A percentile compares a stretch with the other conserved stretches of the same genome.
Conservation (phyloP, 1,140 invertebrate species). For the Drosophila dunni region DNA sequence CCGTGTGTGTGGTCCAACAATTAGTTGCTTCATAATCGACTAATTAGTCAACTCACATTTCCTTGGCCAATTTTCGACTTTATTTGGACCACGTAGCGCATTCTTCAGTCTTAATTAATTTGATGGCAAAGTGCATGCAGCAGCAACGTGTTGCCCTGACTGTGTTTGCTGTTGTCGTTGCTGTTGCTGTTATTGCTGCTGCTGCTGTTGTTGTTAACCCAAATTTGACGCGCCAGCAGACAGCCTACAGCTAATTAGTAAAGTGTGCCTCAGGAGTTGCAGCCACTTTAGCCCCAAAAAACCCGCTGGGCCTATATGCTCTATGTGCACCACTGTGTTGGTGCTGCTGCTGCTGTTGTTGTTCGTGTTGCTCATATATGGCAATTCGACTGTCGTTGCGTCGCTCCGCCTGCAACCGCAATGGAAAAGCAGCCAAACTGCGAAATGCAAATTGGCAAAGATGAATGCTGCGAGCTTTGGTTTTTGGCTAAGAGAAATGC, state of each 20-base stretch:
- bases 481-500: slow-evolving; percentile 26
- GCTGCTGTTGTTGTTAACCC: slow-evolving; percentile 59
- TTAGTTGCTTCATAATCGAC: slow-evolving; percentile 68
- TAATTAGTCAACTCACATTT: slow-evolving; percentile 60
- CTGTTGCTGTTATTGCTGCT: slow-evolving; percentile 32
- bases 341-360: background rate
- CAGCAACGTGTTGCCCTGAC: slow-evolving; percentile 54
- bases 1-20: slow-evolving; percentile 55
- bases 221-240: slow-evolving; percentile 70
- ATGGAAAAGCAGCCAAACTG: slow-evolving; percentile 5
- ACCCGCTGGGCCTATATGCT: slow-evolving; percentile 3
- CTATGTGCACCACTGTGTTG: background rate
- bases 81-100: slow-evolving; percentile 9
- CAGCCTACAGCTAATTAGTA: slow-evolving; percentile 73
- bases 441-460: slow-evolving; percentile 73
- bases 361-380: slow-evolving; percentile 31
- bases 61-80: slow-evolving; percentile 40
- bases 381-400: slow-evolving; percentile 48
- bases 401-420: slow-evolving; percentile 43
- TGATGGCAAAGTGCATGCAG: slow-evolving; percentile 75
- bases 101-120: slow-evolving; percentile 81
- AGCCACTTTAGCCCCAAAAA: background rate
- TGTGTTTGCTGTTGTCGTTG: slow-evolving; percentile 30
- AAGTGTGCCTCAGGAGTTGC: slow-evolving; percentile 44
- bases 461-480: slow-evolving; percentile 45